Conservation (phyloP, 1,140 invertebrate species). For the Pogonognathellus flavescens region DNA sequence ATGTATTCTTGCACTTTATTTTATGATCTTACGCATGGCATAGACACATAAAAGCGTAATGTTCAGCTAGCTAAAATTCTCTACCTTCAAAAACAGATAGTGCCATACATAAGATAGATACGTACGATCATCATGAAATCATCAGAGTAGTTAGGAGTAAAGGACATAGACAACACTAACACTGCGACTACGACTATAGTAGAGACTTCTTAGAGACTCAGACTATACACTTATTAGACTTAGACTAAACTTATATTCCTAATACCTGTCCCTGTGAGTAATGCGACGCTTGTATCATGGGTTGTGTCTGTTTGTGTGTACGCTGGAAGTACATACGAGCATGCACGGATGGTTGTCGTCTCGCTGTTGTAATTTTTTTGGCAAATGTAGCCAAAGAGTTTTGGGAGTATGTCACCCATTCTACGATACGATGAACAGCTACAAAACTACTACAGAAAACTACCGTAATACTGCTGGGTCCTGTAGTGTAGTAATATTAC, state of each 20-base stretch:
- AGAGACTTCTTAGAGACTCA: too few species aligned
- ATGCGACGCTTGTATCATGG: background rate
- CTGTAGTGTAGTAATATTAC: background rate
- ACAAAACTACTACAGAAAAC: background rate
- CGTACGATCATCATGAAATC: too few species aligned
- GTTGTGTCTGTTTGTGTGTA: background rate
- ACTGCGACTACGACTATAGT: too few species aligned
- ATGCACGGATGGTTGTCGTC: background rate
- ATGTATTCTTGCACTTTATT: slow-evolving; percentile 5
- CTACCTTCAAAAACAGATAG: too few species aligned
- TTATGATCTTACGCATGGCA: slow-evolving; percentile 21
- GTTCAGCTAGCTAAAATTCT: background rate
- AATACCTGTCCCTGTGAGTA: too few species aligned
- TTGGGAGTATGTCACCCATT: slow-evolving; percentile 30
- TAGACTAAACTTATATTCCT: too few species aligned
- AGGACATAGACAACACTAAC: too few species aligned
- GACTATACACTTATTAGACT: too few species aligned
- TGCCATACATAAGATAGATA: background rate
- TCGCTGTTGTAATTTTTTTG: slow-evolving; percentile 27
- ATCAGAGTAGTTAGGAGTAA: too few species aligned
- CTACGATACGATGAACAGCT: slow-evolving; percentile 12
- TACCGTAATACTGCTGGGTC: background rate
- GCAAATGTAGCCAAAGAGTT: slow-evolving; percentile 41
- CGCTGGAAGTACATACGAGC: background rate
- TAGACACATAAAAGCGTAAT: background rate